Evolutionary conservation across 2,797 vertebrate genomes (phyloP), one percentile per base, ranked within the genome.

Genomic region (Tangara arthus): DNA sequence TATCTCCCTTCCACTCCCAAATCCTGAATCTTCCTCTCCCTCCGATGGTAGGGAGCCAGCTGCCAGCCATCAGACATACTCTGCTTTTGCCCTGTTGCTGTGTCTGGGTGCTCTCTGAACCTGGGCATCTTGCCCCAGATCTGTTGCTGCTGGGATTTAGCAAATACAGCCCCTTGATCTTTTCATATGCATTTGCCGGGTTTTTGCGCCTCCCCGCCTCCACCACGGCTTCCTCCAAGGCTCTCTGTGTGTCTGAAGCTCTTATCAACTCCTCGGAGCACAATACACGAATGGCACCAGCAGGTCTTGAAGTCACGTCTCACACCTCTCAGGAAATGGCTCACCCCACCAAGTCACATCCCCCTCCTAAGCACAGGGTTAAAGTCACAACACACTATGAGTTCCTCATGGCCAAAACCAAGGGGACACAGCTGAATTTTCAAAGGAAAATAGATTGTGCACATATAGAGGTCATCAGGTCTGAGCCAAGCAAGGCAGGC

Each of bases 81-180:
- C 71, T 75, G 76, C 61, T 77, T 50, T 64, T 85, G 64, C 78
- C 39, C 53, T 57, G 39, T 57, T 78, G 60, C 83, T 57, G 42
- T 11, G 5, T 56, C 60, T 84, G 68, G 12, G 71, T 78, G 57
- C 44, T 57, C 78, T 85, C 92, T 77, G 68, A 95, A 80, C 64
- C 20, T 23, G 23, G 53, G 71, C 90, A 73, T 49, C 87, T 89
- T 17, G 2, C 52, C 83, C 57, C 81, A 61, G 16, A 50, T 90
- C 88, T 93, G 83, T 77, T 91, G 85, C 90, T 71, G 73, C 80
- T 69, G 77, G 30, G 61, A 73, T 49, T 89, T 94, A 35, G 82
- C 89, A 94, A 87, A 86, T 83, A 94, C 89, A 91, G 84, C 41
- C 76, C 93, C 94, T 96, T 97, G 95, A 96, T 97, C 92, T 96